Percentiles rank a stretch among this genome's conserved stretches.
These are phyloP conservation scores for Serrognathus titanus DNA, from an alignment of 2,888 invertebrate genomes.

Conservation along the genomic window DNA sequence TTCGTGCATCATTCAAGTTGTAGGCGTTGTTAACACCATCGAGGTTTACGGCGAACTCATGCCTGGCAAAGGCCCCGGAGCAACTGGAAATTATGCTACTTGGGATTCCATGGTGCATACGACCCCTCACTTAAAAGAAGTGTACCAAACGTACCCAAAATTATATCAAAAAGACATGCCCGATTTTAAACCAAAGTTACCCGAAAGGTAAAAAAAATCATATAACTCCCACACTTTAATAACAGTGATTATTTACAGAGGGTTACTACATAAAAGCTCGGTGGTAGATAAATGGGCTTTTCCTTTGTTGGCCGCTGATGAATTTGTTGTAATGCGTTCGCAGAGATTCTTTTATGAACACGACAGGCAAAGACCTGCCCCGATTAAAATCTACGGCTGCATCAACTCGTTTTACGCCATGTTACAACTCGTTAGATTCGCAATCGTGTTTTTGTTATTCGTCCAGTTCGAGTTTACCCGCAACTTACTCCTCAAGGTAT, in stretches of 20 bases:
- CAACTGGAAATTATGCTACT: conserved; percentile 75
- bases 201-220: conserved; percentile 25
- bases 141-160: conserved; percentile 62
- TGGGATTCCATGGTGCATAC: conserved; percentile 86
- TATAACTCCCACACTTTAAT: neutral
- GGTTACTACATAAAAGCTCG: conserved; percentile 22
- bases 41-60: conserved; percentile 61
- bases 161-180: conserved; percentile 66
- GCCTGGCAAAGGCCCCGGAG: conserved; percentile 28
- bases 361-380: conserved; percentile 70
- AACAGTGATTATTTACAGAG: conserved; percentile 8
- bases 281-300: conserved; percentile 40
- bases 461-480: conserved; percentile 60
- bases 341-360: conserved; percentile 71
- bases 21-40: conserved; percentile 71
- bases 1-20: neutral
- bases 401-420: conserved; percentile 53
- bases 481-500: conserved; percentile 62
- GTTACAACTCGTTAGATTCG: conserved; percentile 54
- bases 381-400: conserved; percentile 67
- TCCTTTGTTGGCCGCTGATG: conserved; percentile 81
- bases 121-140: conserved; percentile 61
- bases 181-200: conserved; percentile 59
- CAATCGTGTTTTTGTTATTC: conserved; percentile 59
- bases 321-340: conserved; percentile 73